Percentiles rank a stretch among this genome's conserved stretches.
phyloP scores from a whole-genome alignment of 2,888 invertebrate species.

The Agapostemon virescens region DNA sequence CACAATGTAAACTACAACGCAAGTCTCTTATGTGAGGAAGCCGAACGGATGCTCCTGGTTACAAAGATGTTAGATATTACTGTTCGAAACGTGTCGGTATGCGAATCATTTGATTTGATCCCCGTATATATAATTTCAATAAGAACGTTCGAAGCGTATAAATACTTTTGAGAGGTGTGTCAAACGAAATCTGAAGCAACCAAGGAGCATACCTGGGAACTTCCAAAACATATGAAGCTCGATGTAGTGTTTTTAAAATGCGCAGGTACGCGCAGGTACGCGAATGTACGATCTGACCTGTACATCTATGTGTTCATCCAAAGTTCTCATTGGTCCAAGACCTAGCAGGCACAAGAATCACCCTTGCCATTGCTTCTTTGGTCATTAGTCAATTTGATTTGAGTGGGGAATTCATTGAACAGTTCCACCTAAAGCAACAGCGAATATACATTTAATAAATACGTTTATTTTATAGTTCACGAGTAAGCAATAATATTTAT shows the following conservation, averaged over 20 bases:
- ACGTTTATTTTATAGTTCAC: conserved; percentile 8
- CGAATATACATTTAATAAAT: neutral
- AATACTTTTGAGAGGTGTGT: conserved; percentile 31
- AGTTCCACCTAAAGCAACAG: conserved; percentile 86
- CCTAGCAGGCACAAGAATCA: conserved; percentile 89
- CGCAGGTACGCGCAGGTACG: conserved; percentile 49
- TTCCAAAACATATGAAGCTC: conserved; percentile 60
- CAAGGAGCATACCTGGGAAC: conserved; percentile 57
- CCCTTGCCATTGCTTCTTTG: conserved; percentile 87
- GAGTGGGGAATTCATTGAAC: conserved; percentile 98
- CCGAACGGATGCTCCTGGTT: conserved; percentile 51
- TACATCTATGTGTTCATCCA: conserved; percentile 67
- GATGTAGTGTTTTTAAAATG: conserved; percentile 58
- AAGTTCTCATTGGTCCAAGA: conserved; percentile 53
- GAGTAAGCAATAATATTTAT: conserved; percentile 1
- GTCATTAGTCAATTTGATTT: conserved; percentile 92
- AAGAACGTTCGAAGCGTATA: conserved; percentile 33
- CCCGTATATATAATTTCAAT: conserved; percentile 25
- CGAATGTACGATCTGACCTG: conserved; percentile 67
- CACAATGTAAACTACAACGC: conserved; percentile 59
- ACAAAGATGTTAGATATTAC: conserved; percentile 37
- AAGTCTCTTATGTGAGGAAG: conserved; percentile 54
- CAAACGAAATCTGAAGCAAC: conserved; percentile 44
- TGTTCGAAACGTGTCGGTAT: conserved; percentile 25
- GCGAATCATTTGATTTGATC: conserved; percentile 23